Percentiles rank a stretch among this genome's conserved stretches.
phyloP scores from a whole-genome alignment of 2,797 vertebrate species.

The Micromesistius poutassou region DNA sequence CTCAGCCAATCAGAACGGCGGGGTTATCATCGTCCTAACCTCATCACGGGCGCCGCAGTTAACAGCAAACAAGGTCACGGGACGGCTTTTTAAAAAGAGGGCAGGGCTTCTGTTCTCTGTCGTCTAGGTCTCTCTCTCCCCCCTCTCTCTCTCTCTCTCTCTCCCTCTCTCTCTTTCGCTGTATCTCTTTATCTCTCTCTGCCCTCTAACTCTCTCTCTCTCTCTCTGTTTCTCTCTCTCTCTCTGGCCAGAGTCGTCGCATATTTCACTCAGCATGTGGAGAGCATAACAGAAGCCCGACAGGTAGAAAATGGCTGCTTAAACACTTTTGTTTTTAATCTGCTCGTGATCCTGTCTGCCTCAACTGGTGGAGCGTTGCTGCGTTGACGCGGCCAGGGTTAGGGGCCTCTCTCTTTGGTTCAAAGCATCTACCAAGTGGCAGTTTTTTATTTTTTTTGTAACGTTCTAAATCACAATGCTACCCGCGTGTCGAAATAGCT shows the following conservation, averaged over 20 bases:
- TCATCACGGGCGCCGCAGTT: slow-evolving; percentile 13
- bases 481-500: not conserved
- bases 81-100: not conserved
- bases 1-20: slow-evolving; percentile 15
- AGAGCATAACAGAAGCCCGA: not conserved
- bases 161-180: too few species aligned
- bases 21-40: slow-evolving; percentile 23
- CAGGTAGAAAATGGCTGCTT: not conserved
- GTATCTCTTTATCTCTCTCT: not conserved
- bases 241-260: slow-evolving; percentile 23
- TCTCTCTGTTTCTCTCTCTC: not conserved
- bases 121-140: not conserved
- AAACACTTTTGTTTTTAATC: not conserved
- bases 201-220: not conserved
- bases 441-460: too few species aligned
- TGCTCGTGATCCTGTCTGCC: not conserved
- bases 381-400: too few species aligned
- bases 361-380: not conserved
- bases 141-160: too few species aligned
- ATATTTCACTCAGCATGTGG: slow-evolving; percentile 31
- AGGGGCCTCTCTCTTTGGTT: too few species aligned
- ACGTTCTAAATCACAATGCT: not conserved
- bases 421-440: too few species aligned
- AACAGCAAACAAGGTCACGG: slow-evolving; percentile 29
- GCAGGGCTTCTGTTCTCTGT: not conserved